A percentile compares a stretch with the other conserved stretches of the same genome.
Evolutionary conservation across 2,888 invertebrate species (phyloP).

Genomic region (Hyposoter didymator): DNA sequence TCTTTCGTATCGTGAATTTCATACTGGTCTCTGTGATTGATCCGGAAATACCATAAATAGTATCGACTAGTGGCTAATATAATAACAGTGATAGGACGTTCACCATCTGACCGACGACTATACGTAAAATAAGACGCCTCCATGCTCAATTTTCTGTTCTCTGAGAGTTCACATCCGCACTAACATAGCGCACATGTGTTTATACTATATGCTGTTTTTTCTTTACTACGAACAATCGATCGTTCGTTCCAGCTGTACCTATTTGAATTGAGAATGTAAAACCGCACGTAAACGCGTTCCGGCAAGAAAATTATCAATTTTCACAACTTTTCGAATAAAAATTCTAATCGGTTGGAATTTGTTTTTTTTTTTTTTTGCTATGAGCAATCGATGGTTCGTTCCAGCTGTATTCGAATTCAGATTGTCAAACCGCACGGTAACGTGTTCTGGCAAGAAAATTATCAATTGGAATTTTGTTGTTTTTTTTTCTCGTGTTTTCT

Average conservation of each 20-base stretch:
- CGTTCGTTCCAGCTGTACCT: constrained; percentile 51
- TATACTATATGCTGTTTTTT: constrained; percentile 1
- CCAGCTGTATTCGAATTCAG: constrained; percentile 74
- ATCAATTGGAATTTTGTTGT: neutral
- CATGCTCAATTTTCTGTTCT: constrained; percentile 3
- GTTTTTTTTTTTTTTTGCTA: too few relatives aligned
- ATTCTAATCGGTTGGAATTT: too few relatives aligned
- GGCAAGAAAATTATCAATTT: neutral
- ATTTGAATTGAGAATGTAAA: constrained; percentile 79
- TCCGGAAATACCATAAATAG: constrained; percentile 46
- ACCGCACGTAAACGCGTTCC: constrained; percentile 53
- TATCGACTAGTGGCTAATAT: constrained; percentile 45
- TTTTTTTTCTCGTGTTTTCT: neutral
- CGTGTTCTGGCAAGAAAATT: neutral
- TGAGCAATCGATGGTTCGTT: constrained; percentile 54
- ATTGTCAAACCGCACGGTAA: constrained; percentile 74
- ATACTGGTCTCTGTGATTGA: neutral
- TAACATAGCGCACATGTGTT: neutral
- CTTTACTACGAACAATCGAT: constrained; percentile 45
- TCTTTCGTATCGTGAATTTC: constrained; percentile 2
- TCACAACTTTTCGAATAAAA: too few relatives aligned
- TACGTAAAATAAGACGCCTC: constrained; percentile 38
- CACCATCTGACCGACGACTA: constrained; percentile 47
- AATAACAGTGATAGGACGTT: constrained; percentile 53
- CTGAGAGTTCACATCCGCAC: neutral